Conservation (phyloP, 2,888 invertebrate species). For the Heliconius aoede region DNA sequence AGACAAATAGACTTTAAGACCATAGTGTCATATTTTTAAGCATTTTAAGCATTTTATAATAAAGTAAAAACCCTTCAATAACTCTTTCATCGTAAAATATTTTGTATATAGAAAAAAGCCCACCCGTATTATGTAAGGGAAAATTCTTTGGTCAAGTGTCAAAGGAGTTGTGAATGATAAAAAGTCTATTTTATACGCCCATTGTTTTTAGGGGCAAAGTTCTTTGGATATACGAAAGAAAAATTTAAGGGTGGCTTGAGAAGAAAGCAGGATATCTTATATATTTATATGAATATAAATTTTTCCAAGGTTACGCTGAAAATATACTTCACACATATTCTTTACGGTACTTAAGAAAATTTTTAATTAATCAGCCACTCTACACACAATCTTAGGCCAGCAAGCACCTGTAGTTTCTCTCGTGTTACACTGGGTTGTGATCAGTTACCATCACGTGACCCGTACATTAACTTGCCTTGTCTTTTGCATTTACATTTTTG, state of each 20-base stretch:
- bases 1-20: too few species aligned
- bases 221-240: constrained; percentile 9
- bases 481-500: too few species aligned
- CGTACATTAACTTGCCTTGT: too few species aligned
- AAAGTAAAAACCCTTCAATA: constrained; percentile 4
- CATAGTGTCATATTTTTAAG: too few species aligned
- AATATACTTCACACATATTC: too few species aligned
- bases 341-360: not conserved
- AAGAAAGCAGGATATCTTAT: not conserved
- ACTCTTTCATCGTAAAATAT: not conserved
- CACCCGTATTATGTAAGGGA: constrained; percentile 10
- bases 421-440: too few species aligned
- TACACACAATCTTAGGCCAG: too few species aligned
- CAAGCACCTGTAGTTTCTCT: too few species aligned
- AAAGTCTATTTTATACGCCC: constrained; percentile 15
- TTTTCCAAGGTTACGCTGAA: not conserved
- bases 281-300: not conserved
- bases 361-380: too few species aligned
- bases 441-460: too few species aligned
- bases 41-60: not conserved
- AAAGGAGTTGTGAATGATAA: constrained; percentile 26
- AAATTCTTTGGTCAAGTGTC: constrained; percentile 27
- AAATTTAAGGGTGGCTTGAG: not conserved
- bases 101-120: constrained; percentile 19
- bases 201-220: constrained; percentile 15